Base-by-base conservation (phyloP, 2,888 invertebrate species). In the Zeuzera pyrina region DNA sequence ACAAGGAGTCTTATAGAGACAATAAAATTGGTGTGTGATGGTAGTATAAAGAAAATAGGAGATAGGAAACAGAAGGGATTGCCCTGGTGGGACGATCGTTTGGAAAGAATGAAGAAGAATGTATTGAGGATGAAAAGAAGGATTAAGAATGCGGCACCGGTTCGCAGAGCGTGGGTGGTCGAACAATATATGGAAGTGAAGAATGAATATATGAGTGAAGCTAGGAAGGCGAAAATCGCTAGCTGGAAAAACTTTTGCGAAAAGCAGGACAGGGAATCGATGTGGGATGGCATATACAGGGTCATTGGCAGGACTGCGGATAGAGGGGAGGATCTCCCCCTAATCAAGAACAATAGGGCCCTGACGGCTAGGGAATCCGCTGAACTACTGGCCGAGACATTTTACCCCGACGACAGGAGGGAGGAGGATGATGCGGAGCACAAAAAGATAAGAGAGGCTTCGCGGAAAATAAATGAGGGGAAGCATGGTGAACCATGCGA, bases 171-270 rank as follows among this genome's bases (percentile, higher is more conserved):
- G 12, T 8, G 8, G 4, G 35, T 29, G 3, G 26, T 26, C 7
- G 12, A n/a, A 1, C 27, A 16, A 13, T 33, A 36, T 19, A 25
- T 16, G 16, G 16, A 16, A 16, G 16, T 7, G 5, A 16, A 16
- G 7, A 16, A 16, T 16, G 7, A 5, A 16, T 16, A 16, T 16
- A 7, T 5, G 7, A 16, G 5, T 4, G 16, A 16, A 7, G 16
- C 16, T 7, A 16, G 7, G 7, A 16, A 16, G 7, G 7, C 4
- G 7, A 16, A 16, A 16, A 19, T n/a, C 4, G n/a, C 30, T 5
- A 39, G 39, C 15, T 42, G 39, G 37, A 16, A 16, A 16, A 16
- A 7, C 16, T 7, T 7, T 5, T 5, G 7, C 16, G 7, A 7
- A 16, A 16, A 16, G 16, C 16, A 5, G 16, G 16, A 16, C 4